phyloP scores from a whole-genome alignment of 2,113 vertebrate species.

The Paramormyrops kingsleyae region DNA sequence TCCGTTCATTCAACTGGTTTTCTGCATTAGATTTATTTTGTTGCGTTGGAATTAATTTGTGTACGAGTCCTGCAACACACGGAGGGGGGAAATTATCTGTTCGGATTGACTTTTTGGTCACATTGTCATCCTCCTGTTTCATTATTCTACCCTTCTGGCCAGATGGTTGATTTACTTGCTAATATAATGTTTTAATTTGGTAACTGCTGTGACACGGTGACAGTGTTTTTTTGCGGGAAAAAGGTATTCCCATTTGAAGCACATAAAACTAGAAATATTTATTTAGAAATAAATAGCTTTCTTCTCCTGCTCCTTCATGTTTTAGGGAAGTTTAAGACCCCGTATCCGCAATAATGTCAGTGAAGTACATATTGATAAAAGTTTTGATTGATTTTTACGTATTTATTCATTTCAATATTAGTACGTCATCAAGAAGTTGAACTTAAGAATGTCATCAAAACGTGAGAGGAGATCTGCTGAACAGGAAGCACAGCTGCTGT shows the following conservation, averaged over 20 bases:
- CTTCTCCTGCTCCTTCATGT: neutral
- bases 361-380: neutral
- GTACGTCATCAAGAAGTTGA: conserved; percentile 95
- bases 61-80: neutral
- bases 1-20: neutral
- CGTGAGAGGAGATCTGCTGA: conserved; percentile 81
- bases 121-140: neutral
- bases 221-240: neutral
- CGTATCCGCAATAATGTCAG: neutral
- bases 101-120: neutral
- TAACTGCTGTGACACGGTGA: neutral
- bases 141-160: neutral
- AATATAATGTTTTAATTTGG: neutral
- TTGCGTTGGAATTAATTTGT: neutral
- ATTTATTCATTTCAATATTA: conserved; percentile 39
- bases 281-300: neutral
- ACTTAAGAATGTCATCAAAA: conserved; percentile 75
- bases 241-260: neutral
- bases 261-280: neutral
- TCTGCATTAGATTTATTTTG: neutral
- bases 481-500: conserved; percentile 90
- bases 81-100: neutral
- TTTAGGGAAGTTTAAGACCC: neutral
- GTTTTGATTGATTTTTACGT: neutral
- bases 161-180: neutral